Evolutionary conservation across 1,140 invertebrate genomes (phyloP), one percentile per base, ranked within the genome.

Genomic region (Pachyrhynchus sulphureomaculatus): DNA sequence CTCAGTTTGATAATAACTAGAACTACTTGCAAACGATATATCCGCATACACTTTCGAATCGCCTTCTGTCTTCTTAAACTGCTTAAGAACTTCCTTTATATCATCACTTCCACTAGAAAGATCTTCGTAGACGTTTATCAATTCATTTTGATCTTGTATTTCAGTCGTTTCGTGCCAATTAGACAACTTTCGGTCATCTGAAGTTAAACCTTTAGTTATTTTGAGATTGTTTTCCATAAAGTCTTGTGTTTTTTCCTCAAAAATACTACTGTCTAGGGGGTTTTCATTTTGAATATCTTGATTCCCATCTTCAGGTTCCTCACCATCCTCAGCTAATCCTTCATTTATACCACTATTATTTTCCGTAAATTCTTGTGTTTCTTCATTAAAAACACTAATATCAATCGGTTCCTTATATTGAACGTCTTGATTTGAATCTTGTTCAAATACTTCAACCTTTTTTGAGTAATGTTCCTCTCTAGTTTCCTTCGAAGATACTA

Each of bases 71-170:
- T 47, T 36, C 18, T 39, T 47, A 13, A 45, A 54, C n/a, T 62
- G 33, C 24, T 54, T 17, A 33, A 49, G 9, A 13, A 62, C 33
- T 45, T 62, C 24, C 52, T 45, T 55, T 4, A 59, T 44, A 51
- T 58, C 62, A 33, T 62, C 58, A 45, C 47, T 62, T 36, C 55
- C 65, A 34, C 65, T 62, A 6, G 64, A 66, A 8, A 61, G 17
- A 48, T 64, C 57, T 24, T 66, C 64, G 26, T 66, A 66, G 9
- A 66, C 36, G 52, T 64, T 60, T 39, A 64, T 62, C 17, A 44
- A 36, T 49, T 49, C 23, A 20, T 47, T 18, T 49, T 54, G 20
- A 17, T 47, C 44, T 2, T 48, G 12, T n/a, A 10, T 29, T 45
- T 17, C 10, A 10, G n/a, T n/a, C n/a, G n/a, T n/a, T n/a, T n/a